Percentiles rank a stretch among this genome's conserved stretches.
Evolutionary conservation across 2,888 invertebrate genomes (phyloP).

Genomic region (Lysandra bellargus): DNA sequence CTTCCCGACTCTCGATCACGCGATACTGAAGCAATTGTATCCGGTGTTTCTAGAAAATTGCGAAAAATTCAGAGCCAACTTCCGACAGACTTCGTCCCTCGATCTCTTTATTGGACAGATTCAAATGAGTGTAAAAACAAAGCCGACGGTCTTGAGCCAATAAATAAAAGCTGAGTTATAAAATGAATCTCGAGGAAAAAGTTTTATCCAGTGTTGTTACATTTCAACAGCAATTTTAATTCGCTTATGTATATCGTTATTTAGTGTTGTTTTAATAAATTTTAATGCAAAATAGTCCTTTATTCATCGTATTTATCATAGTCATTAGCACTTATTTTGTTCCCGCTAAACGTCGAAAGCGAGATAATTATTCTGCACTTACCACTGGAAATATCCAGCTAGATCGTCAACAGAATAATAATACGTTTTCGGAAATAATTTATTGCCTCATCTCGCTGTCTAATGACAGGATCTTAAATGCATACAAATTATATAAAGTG

Average conservation of each 20-base stretch:
- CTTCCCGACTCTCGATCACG: constrained; percentile 90
- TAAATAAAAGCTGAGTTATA: constrained; percentile 30
- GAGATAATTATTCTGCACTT: background rate
- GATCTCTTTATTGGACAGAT: constrained; percentile 65
- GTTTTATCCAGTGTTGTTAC: constrained; percentile 9
- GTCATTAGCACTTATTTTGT: background rate
- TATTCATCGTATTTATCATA: background rate
- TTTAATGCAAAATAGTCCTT: background rate
- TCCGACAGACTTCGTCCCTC: constrained; percentile 59
- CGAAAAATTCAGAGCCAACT: constrained; percentile 80
- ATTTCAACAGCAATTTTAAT: background rate
- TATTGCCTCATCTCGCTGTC: constrained; percentile 40
- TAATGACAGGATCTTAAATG: constrained; percentile 40
- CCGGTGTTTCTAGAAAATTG: constrained; percentile 82
- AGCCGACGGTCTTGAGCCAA: constrained; percentile 50
- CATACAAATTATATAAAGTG: constrained; percentile 45
- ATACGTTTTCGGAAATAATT: constrained; percentile 40
- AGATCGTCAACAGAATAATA: constrained; percentile 4
- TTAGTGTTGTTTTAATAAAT: background rate
- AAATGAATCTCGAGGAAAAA: constrained; percentile 27
- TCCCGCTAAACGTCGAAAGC: background rate
- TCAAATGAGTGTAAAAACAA: constrained; percentile 54
- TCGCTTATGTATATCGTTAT: background rate
- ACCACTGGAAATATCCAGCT: background rate
- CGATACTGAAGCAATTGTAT: constrained; percentile 82